Evolutionary conservation across 2,113 vertebrate genomes (phyloP).

Genomic region (Microtus oregoni): DNA sequence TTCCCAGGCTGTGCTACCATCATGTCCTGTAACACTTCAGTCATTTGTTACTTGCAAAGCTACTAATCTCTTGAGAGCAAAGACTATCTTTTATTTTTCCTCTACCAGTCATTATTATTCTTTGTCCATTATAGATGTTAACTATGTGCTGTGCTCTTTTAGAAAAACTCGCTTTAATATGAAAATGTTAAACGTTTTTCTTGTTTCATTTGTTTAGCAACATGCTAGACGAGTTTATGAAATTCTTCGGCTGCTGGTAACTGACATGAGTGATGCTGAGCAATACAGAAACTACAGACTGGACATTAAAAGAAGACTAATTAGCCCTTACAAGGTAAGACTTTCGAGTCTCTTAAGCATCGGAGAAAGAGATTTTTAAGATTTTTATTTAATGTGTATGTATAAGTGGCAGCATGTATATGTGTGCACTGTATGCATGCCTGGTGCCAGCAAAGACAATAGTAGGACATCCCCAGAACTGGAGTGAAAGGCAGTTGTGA

Average conservation of each 20-base stretch:
- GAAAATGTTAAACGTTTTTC: constrained; percentile 59
- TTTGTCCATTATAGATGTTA: not conserved
- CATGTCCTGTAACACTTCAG: not conserved
- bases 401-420: not conserved
- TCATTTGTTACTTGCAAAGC: constrained; percentile 16
- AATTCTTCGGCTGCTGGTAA: constrained; percentile 95
- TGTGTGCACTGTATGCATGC: not conserved
- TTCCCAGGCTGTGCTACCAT: not conserved
- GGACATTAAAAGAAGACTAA: constrained; percentile 96
- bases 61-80: not conserved
- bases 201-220: constrained; percentile 88
- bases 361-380: not conserved
- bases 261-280: constrained; percentile 95
- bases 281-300: constrained; percentile 94
- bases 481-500: not conserved
- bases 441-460: too few relatives aligned
- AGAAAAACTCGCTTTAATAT: constrained; percentile 35
- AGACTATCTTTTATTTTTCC: constrained; percentile 41
- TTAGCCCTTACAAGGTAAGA: constrained; percentile 97
- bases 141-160: constrained; percentile 38
- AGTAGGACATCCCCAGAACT: not conserved
- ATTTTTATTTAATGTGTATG: not conserved
- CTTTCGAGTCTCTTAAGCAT: constrained; percentile 60
- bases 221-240: constrained; percentile 97
- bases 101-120: constrained; percentile 33